Evolutionary conservation across 2,797 vertebrate genomes (phyloP).

Genomic region (Hydrophis major): DNA sequence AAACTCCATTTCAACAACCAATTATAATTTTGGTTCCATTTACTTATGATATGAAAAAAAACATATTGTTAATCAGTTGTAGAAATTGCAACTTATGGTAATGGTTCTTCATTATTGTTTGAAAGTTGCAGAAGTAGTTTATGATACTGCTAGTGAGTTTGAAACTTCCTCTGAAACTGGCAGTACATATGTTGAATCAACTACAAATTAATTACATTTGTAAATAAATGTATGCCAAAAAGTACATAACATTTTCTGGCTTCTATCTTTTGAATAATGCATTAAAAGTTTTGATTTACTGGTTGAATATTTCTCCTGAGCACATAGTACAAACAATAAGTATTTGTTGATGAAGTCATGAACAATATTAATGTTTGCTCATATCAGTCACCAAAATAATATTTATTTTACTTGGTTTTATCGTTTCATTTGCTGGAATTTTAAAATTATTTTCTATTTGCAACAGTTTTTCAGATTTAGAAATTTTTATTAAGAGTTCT

Average conservation of each 20-base stretch:
- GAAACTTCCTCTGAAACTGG: background rate
- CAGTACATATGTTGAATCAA: background rate
- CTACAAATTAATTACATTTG: background rate
- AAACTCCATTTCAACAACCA: slow-evolving; percentile 21
- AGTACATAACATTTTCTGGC: background rate
- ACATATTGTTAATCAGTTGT: slow-evolving; percentile 15
- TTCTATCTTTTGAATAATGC: background rate
- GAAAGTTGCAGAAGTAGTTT: background rate
- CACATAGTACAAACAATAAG: background rate
- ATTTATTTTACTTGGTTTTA: background rate
- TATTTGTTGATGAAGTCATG: background rate
- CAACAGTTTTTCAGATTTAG: background rate
- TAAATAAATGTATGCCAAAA: background rate
- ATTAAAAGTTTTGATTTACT: background rate
- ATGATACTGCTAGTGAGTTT: background rate
- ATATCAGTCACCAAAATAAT: background rate
- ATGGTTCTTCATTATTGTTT: background rate
- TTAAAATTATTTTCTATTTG: background rate
- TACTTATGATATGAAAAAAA: slow-evolving; percentile 1
- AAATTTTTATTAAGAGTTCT: background rate
- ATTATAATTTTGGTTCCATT: slow-evolving; percentile 41
- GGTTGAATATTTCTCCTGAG: background rate
- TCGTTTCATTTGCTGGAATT: background rate
- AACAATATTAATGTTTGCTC: background rate
- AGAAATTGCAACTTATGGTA: background rate